These are phyloP conservation scores for Gallinago solitaria DNA, from an alignment of 2,797 vertebrate genomes.

Conservation along the genomic window DNA sequence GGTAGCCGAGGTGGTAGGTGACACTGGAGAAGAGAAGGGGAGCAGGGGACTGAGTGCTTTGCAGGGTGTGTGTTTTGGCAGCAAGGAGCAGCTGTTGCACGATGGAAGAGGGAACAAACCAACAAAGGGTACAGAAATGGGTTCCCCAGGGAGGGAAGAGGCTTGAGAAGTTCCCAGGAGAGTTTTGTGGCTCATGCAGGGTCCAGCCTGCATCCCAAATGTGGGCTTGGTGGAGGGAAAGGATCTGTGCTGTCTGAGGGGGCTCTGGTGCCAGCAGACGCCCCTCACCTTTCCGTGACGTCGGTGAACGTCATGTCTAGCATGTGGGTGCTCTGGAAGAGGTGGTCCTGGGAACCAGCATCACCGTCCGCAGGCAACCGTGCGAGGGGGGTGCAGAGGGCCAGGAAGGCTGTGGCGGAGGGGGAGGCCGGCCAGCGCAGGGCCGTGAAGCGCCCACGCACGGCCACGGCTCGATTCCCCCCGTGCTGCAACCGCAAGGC, in stretches of 20 bases:
- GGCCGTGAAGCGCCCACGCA: conserved; percentile 75
- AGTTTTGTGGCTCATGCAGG: accelerated
- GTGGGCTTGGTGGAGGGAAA: background rate
- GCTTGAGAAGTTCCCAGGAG: background rate
- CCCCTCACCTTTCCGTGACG: conserved; percentile 79
- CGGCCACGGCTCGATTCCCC: conserved; percentile 73
- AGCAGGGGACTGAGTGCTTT: background rate
- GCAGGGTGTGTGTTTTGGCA: accelerated
- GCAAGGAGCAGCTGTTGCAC: background rate
- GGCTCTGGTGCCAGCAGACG: background rate
- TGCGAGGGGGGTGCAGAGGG: conserved; percentile 79
- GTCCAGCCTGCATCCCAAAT: background rate
- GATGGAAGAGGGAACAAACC: background rate
- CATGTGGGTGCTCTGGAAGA: conserved; percentile 78
- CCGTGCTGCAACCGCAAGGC: conserved; percentile 76
- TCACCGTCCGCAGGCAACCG: background rate
- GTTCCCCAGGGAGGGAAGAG: background rate
- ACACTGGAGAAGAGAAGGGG: conserved; percentile 70
- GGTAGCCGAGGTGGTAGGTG: conserved; percentile 80
- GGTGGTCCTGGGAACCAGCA: background rate
- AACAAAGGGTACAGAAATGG: background rate
- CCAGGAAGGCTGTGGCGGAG: conserved; percentile 73
- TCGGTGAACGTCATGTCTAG: conserved; percentile 82
- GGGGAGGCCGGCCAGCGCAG: background rate
- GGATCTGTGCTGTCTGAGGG: background rate